Conservation (phyloP, 2,797 vertebrate genomes). For the Sternarchorhynchus goeldii region DNA sequence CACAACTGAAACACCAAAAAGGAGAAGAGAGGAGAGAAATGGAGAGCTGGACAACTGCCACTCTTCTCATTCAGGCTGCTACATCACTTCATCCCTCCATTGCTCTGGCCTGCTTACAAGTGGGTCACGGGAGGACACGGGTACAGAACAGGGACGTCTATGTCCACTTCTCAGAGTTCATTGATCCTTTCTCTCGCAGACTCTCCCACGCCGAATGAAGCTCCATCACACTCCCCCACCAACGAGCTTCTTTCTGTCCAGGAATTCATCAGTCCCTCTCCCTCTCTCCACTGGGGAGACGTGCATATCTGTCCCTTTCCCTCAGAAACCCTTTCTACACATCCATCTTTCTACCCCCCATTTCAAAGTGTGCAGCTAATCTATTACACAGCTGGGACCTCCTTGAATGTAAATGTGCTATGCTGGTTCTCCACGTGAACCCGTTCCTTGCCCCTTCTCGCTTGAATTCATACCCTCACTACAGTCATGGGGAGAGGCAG, state of each 20-base stretch:
- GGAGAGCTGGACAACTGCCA: slow-evolving; percentile 56
- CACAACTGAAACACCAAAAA: slow-evolving; percentile 35
- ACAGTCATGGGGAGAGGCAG: slow-evolving; percentile 19
- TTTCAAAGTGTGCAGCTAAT: slow-evolving; percentile 21
- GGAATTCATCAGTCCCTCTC: background rate
- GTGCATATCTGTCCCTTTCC: slow-evolving; percentile 1
- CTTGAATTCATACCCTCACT: slow-evolving; percentile 5
- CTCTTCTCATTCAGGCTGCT: slow-evolving; percentile 70
- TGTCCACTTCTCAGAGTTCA: background rate
- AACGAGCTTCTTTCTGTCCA: background rate
- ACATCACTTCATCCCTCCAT: slow-evolving; percentile 64
- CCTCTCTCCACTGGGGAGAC: background rate
- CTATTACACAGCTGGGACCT: slow-evolving; percentile 22
- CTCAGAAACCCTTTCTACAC: slow-evolving; percentile 19
- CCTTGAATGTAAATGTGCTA: slow-evolving; percentile 32
- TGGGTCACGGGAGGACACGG: slow-evolving; percentile 72
- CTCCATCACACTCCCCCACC: background rate
- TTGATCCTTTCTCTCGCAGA: background rate
- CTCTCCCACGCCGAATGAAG: background rate
- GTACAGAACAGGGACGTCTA: background rate
- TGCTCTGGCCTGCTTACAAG: slow-evolving; percentile 61
- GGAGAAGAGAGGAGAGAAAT: background rate
- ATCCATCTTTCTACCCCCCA: background rate
- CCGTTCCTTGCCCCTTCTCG: slow-evolving; percentile 17
- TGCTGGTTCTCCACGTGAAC: slow-evolving; percentile 5